phyloP scores from a whole-genome alignment of 2,113 vertebrate species.

The Corythornis vintsioides region DNA sequence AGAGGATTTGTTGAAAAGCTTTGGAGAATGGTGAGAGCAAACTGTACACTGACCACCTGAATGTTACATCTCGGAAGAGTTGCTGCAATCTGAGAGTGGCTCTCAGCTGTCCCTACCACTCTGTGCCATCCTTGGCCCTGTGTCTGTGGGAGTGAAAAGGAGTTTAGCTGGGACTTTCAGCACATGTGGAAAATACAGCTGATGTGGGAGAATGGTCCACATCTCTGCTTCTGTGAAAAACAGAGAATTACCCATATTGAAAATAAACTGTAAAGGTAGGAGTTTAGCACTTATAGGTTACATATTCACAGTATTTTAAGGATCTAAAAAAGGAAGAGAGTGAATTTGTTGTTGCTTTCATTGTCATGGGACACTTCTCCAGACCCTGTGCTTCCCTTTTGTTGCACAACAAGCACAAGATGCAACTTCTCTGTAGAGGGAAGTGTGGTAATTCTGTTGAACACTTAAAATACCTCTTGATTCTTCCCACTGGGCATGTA shows the following conservation, averaged over 20 bases:
- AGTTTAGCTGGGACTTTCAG: neutral
- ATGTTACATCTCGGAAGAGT: neutral
- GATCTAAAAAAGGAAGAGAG: neutral
- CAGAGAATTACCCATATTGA: neutral
- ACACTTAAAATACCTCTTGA: neutral
- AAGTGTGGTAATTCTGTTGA: neutral
- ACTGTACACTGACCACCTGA: neutral
- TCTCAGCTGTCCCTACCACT: neutral
- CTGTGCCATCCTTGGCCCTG: neutral
- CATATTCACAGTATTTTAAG: neutral
- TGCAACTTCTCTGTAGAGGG: neutral
- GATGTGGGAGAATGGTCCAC: neutral
- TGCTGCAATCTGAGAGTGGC: neutral
- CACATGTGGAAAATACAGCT: neutral
- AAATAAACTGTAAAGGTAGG: neutral
- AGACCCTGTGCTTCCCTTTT: neutral
- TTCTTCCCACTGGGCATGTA: neutral
- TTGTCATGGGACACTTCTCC: neutral
- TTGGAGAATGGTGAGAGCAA: neutral
- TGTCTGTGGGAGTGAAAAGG: fast-evolving
- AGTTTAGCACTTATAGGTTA: neutral
- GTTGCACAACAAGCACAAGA: neutral
- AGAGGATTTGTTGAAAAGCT: neutral
- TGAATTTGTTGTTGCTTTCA: neutral
- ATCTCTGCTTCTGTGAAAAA: neutral